Evolutionary conservation across 1,140 invertebrate genomes (phyloP).

Genomic region (Trichonephila clavata): DNA sequence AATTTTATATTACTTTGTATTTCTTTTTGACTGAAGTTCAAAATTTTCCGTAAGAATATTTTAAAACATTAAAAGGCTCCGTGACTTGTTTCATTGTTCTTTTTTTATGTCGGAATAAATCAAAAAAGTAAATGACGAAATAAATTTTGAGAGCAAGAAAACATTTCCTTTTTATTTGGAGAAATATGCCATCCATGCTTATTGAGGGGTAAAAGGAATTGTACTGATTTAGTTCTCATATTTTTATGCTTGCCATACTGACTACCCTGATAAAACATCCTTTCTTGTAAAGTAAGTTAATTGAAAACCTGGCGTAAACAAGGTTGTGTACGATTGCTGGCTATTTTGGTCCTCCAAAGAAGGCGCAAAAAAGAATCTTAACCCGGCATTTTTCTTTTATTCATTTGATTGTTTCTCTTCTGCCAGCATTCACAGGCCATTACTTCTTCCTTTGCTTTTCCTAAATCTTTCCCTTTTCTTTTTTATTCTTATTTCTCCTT

Average conservation of each 20-base stretch:
- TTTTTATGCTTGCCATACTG: background rate
- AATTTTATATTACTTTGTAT: no score
- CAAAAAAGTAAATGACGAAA: no score
- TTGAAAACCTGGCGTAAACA: constrained; percentile 29
- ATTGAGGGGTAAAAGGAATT: background rate
- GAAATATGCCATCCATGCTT: background rate
- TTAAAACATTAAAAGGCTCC: no score
- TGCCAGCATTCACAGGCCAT: constrained; percentile 59
- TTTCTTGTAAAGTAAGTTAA: constrained; percentile 13
- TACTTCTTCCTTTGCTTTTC: constrained; percentile 44
- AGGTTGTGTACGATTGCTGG: constrained; percentile 6
- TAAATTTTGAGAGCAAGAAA: no score
- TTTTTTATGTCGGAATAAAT: no score
- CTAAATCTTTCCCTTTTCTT: constrained; percentile 47
- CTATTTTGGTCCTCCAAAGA: background rate
- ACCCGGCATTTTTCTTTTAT: constrained; percentile 6
- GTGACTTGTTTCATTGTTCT: no score
- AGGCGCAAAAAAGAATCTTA: background rate
- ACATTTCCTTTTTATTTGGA: background rate
- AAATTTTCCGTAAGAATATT: no score
- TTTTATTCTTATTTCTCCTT: background rate
- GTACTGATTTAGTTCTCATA: constrained; percentile 12
- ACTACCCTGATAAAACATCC: constrained; percentile 2
- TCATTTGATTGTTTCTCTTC: constrained; percentile 43
- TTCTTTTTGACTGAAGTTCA: no score